Evolutionary conservation across 2,797 vertebrate genomes (phyloP).

Genomic region (Takifugu rubripes): DNA sequence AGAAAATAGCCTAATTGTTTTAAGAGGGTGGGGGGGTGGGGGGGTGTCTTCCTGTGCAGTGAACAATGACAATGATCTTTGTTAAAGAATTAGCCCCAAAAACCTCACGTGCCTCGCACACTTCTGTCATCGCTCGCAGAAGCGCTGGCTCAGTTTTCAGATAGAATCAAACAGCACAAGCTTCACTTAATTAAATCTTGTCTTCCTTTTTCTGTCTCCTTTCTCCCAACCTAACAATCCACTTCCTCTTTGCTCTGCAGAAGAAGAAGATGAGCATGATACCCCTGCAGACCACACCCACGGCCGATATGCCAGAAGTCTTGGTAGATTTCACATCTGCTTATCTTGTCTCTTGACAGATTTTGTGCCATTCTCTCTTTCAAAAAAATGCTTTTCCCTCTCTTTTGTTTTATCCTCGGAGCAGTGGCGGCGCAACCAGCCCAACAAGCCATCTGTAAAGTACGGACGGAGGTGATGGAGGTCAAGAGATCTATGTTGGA

Average conservation of each 20-base stretch:
- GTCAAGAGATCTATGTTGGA: slow-evolving; percentile 88
- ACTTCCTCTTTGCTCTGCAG: slow-evolving; percentile 24
- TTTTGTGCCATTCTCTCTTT: background rate
- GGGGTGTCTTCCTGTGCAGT: slow-evolving; percentile 57
- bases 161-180: slow-evolving; percentile 1
- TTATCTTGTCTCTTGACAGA: slow-evolving; percentile 6
- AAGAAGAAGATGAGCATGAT: slow-evolving; percentile 59
- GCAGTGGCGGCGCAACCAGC: slow-evolving; percentile 72
- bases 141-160: background rate
- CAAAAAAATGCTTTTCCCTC: background rate
- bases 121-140: slow-evolving; percentile 10
- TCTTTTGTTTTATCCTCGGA: background rate
- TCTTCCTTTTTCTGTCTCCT: slow-evolving; percentile 11
- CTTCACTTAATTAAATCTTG: slow-evolving; percentile 4
- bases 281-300: slow-evolving; percentile 48
- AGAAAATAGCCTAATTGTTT: slow-evolving; percentile 73
- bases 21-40: slow-evolving; percentile 20
- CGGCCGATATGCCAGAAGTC: slow-evolving; percentile 67
- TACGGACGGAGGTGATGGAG: slow-evolving; percentile 87
- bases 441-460: slow-evolving; percentile 85
- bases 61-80: slow-evolving; percentile 64
- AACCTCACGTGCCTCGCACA: slow-evolving; percentile 19
- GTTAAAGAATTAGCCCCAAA: slow-evolving; percentile 35
- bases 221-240: background rate
- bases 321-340: slow-evolving; percentile 55